Conservation (phyloP, 2,113 vertebrate genomes). For the Burhinus oedicnemus region DNA sequence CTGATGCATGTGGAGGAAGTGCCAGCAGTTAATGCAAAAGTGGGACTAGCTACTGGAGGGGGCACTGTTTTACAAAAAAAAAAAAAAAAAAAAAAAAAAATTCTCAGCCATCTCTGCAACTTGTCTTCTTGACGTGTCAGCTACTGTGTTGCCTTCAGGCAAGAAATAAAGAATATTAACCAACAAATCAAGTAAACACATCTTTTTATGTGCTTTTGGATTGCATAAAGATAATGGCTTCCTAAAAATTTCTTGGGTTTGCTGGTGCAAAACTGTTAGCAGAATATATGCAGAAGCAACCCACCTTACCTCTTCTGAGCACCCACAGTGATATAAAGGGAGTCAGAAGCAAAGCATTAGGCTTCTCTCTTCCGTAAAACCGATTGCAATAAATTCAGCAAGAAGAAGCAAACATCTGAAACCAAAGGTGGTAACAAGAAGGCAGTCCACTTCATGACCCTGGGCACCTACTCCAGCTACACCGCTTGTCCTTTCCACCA, state of each 20-base stretch:
- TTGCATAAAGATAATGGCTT: not conserved
- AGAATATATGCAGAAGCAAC: not conserved
- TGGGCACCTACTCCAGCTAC: not conserved
- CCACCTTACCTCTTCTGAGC: not conserved
- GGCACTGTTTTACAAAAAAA: not conserved
- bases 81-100: too few species aligned
- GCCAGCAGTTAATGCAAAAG: not conserved
- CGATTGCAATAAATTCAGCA: rapidly evolving
- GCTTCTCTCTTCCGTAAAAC: not conserved
- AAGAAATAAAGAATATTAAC: not conserved
- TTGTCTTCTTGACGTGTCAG: not conserved
- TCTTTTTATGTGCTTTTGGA: not conserved
- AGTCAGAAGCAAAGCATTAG: not conserved
- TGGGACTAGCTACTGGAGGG: not conserved
- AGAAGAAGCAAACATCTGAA: not conserved
- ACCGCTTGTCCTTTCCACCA: not conserved
- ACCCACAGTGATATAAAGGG: not conserved
- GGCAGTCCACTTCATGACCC: not conserved
- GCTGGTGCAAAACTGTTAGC: not conserved
- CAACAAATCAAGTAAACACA: not conserved
- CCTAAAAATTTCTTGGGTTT: not conserved
- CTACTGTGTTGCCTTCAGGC: not conserved
- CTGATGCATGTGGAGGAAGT: not conserved
- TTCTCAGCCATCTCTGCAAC: not conserved
- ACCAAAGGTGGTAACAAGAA: not conserved